A percentile compares a stretch with the other conserved stretches of the same genome.
These are phyloP conservation scores for Phortica okadai DNA, from an alignment of 2,888 invertebrate genomes.

Conservation along the genomic window DNA sequence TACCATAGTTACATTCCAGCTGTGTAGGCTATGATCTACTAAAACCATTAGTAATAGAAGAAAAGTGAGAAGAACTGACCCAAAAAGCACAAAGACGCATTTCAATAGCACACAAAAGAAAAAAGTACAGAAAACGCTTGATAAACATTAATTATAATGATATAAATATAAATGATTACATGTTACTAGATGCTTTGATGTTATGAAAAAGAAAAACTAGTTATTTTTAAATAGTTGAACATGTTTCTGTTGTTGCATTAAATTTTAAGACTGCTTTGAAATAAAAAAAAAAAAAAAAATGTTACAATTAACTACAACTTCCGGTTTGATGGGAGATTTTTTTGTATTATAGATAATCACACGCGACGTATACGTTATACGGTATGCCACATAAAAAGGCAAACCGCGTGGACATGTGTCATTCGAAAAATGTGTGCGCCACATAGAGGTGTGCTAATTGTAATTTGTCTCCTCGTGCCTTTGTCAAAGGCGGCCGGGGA, in stretches of 20 bases:
- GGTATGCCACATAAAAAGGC: not conserved
- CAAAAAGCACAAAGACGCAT: no score
- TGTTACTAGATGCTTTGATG: not conserved
- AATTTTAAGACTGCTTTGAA: slow-evolving; percentile 46
- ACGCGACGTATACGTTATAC: slow-evolving; percentile 11
- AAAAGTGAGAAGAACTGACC: not conserved
- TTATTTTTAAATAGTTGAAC: slow-evolving; percentile 37
- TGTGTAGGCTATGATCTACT: not conserved
- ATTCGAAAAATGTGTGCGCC: not conserved
- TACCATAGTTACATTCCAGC: slow-evolving; percentile 19
- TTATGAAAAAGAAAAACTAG: slow-evolving; percentile 9
- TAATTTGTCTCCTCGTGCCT: not conserved
- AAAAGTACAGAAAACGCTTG: slow-evolving; percentile 16
- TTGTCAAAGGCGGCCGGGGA: not conserved
- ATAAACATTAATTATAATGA: not conserved
- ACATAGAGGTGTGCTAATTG: not conserved
- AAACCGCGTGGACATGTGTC: not conserved
- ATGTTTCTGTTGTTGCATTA: slow-evolving; percentile 39
- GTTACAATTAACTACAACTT: not conserved
- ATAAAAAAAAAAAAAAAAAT: slow-evolving; percentile 34
- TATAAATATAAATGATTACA: slow-evolving; percentile 16
- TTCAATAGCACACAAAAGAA: not conserved
- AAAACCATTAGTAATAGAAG: slow-evolving; percentile 39
- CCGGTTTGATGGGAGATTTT: not conserved
- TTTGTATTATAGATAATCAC: not conserved